Evolutionary conservation across 1,140 invertebrate genomes (phyloP).

Genomic region (Orius insidiosus): DNA sequence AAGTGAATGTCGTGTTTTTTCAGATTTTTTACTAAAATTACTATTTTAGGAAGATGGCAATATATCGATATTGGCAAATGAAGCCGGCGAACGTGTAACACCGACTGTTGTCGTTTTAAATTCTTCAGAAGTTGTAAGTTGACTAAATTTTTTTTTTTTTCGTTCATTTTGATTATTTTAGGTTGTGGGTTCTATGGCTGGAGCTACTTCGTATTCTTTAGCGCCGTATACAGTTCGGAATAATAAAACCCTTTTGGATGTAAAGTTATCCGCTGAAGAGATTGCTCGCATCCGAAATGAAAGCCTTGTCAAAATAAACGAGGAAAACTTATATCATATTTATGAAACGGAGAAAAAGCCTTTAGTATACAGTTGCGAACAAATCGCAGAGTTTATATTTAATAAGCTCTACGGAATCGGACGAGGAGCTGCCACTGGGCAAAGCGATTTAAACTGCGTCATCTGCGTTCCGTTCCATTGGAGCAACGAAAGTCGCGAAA

Average conservation of each 20-base stretch:
- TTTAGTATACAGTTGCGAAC: conserved; percentile 35
- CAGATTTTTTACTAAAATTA: too few relatives aligned
- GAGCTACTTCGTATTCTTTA: conserved; percentile 45
- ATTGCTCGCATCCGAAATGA: conserved; percentile 28
- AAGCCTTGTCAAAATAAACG: conserved; percentile 8
- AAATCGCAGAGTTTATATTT: conserved; percentile 42
- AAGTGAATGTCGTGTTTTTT: too few relatives aligned
- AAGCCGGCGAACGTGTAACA: conserved; percentile 58
- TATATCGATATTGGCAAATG: conserved; percentile 60
- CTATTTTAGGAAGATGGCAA: conserved; percentile 47
- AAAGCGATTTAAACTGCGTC: conserved; percentile 31
- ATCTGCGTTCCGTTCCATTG: conserved; percentile 51
- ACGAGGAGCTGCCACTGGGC: conserved; percentile 40
- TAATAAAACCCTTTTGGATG: conserved; percentile 44
- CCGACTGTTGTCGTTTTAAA: conserved; percentile 52
- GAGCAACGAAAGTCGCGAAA: conserved; percentile 33
- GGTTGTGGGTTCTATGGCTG: conserved; percentile 51
- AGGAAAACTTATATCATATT: neutral
- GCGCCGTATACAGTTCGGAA: conserved; percentile 41
- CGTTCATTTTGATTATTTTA: conserved; percentile 23
- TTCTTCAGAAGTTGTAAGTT: conserved; percentile 33
- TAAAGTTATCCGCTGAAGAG: conserved; percentile 32
- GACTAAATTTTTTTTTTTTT: neutral
- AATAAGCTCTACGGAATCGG: conserved; percentile 46
- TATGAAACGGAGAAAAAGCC: conserved; percentile 35